Conservation (phyloP, 2,888 invertebrate species). For the Acleris cristana region DNA sequence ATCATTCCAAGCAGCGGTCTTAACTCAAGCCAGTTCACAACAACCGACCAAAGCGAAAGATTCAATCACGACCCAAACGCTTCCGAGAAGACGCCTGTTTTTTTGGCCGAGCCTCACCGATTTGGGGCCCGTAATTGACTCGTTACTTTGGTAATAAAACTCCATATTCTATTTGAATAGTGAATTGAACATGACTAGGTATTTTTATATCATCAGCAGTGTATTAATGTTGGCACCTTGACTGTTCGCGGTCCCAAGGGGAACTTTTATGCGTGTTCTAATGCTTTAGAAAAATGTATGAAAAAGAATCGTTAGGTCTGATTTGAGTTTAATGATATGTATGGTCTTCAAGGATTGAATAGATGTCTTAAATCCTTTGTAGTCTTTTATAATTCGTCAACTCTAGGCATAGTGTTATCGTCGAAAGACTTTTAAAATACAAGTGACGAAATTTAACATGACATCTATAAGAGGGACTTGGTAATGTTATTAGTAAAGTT, state of each 20-base stretch:
- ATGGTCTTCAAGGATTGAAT: too few species aligned
- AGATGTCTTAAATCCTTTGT: too few species aligned
- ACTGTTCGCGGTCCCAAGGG: not conserved
- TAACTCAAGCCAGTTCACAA: constrained; percentile 7
- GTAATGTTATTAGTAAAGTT: too few species aligned
- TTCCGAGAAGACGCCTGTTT: constrained; percentile 66
- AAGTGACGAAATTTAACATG: too few species aligned
- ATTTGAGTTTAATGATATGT: not conserved
- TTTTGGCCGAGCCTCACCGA: constrained; percentile 52
- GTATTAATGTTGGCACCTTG: constrained; percentile 19
- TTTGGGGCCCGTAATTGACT: constrained; percentile 57
- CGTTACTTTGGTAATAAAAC: constrained; percentile 29
- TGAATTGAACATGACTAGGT: constrained; percentile 12
- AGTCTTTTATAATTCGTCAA: too few species aligned
- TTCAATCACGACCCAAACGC: constrained; percentile 72
- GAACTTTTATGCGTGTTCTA: not conserved
- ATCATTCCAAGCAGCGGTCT: not conserved
- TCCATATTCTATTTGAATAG: constrained; percentile 8
- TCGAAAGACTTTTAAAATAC: too few species aligned
- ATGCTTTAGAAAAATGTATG: not conserved
- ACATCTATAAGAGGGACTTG: too few species aligned
- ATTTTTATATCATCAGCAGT: not conserved
- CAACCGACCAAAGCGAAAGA: constrained; percentile 63
- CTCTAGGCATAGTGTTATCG: too few species aligned
- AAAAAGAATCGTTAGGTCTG: not conserved